These are phyloP conservation scores for Heliocidaris tuberculata DNA, from an alignment of 35 echinoderm and acorn worm genomes.

Conservation along the genomic window DNA sequence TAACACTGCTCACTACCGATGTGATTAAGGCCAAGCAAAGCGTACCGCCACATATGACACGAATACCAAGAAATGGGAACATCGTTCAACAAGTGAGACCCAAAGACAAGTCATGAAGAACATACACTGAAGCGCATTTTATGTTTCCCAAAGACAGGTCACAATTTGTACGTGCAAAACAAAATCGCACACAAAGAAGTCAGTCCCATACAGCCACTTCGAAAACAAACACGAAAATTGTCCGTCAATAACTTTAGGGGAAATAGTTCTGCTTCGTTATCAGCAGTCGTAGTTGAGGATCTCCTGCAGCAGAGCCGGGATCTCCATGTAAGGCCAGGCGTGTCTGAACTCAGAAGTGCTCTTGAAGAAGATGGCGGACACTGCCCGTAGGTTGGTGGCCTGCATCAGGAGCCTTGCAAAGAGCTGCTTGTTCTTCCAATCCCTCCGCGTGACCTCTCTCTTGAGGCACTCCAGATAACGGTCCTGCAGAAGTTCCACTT, in stretches of 20 bases:
- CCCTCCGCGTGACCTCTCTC: slow-evolving; percentile 86
- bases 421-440: slow-evolving; percentile 98
- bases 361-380: slow-evolving; percentile 81
- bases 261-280: neutral
- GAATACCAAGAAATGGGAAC: neutral
- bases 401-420: slow-evolving; percentile 96
- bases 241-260: neutral
- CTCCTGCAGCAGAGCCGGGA: slow-evolving; percentile 78
- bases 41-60: neutral
- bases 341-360: slow-evolving; percentile 76
- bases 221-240: neutral
- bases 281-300: slow-evolving; percentile 96
- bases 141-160: neutral
- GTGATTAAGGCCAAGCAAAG: neutral
- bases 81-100: neutral
- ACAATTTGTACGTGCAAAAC: neutral
- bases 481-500: slow-evolving; percentile 82
- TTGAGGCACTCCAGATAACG: slow-evolving; percentile 78
- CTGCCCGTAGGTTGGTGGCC: slow-evolving; percentile 75
- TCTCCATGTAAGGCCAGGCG: slow-evolving; percentile 83
- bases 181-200: neutral
- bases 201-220: neutral
- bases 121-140: neutral
- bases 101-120: neutral
- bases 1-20: neutral